Percentiles rank a stretch among this genome's conserved stretches.
Evolutionary conservation across 2,113 vertebrate genomes (phyloP).

Genomic region (Mastomys natalensis): DNA sequence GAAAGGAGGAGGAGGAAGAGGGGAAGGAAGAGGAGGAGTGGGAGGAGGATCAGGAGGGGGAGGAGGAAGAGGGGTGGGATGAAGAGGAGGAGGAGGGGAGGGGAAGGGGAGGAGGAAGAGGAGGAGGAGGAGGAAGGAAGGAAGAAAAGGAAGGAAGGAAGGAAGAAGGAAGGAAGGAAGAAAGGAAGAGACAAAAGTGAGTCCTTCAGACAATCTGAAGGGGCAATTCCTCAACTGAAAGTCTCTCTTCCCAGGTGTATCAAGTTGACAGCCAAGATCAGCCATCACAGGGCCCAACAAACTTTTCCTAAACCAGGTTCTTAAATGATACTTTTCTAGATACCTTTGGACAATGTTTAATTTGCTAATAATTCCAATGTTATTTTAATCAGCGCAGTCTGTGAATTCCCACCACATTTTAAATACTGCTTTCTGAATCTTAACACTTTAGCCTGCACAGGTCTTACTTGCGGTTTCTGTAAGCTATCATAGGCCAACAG

Average conservation of each 20-base stretch:
- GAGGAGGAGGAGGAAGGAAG: no score
- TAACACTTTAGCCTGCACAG: constrained; percentile 62
- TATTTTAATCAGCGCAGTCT: constrained; percentile 66
- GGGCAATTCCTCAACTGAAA: neutral
- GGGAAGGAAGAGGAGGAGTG: no score
- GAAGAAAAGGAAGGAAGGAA: rapidly evolving
- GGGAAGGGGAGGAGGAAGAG: no score
- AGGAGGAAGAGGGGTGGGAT: no score
- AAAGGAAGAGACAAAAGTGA: no score
- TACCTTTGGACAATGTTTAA: constrained; percentile 43
- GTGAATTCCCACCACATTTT: constrained; percentile 49
- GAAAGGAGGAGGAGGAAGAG: no score
- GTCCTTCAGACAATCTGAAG: neutral
- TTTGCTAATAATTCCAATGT: constrained; percentile 55
- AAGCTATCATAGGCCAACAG: constrained; percentile 70
- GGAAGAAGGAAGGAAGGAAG: no score
- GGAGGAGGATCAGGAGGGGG: no score
- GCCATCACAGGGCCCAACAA: no score
- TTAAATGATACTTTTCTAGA: constrained; percentile 27
- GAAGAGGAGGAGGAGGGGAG: no score
- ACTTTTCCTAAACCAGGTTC: neutral
- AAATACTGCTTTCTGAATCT: constrained; percentile 61
- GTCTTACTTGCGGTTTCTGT: constrained; percentile 58
- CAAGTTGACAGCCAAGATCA: neutral
- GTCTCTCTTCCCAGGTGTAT: neutral